Base-by-base conservation (phyloP, 2,797 vertebrate species). In the Catamblyrhynchus diadema region DNA sequence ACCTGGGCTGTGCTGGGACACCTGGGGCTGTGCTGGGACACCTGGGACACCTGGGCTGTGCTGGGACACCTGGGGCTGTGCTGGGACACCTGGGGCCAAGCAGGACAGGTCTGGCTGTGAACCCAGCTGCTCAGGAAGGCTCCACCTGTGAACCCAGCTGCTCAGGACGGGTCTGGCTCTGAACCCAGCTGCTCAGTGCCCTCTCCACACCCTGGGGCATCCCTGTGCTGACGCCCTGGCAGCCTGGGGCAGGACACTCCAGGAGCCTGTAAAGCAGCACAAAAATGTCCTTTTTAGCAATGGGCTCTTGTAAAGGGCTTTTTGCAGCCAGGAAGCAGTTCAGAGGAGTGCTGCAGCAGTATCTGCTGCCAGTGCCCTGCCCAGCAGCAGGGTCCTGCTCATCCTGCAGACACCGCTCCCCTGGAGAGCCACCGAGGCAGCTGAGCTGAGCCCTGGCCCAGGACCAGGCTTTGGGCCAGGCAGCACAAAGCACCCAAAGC, bases 121-220 rank as follows among this genome's bases (percentile, higher is more conserved):
- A 10, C 42, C 42, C 42, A 44, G 8, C 42, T 20, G 9, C 42
- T 44, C 47, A 50, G 48, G 27, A 11, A 1, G 48, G 16, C 37
- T 27, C 27, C 18, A 10, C 5, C 47, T 48, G 9, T 53, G 50
- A 32, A 5, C 50, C 30, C 50, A 32, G 11, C 50, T 51, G 50
- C 50, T 19, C 48, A 30, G 27, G 27, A 18, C 4, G 2, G 48
- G 6, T 48, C 50, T 51, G 10, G 4, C 42, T 42, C 4, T 10
- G 42, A 42, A 10, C 42, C 42, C 42, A 44, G 8, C 42, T 78
- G 14, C 35, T 22, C 0, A 1, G 50, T 13, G 45, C 24, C 57
- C 51, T 62, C 15, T 7, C 54, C 32, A 4, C 10, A 9, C 53
- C 3, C 28, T 0, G 1, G 48, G 50, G 23, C 50, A n/a, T 15